Conservation (phyloP, 2,888 invertebrate species). For the Argynnis bischoffii region DNA sequence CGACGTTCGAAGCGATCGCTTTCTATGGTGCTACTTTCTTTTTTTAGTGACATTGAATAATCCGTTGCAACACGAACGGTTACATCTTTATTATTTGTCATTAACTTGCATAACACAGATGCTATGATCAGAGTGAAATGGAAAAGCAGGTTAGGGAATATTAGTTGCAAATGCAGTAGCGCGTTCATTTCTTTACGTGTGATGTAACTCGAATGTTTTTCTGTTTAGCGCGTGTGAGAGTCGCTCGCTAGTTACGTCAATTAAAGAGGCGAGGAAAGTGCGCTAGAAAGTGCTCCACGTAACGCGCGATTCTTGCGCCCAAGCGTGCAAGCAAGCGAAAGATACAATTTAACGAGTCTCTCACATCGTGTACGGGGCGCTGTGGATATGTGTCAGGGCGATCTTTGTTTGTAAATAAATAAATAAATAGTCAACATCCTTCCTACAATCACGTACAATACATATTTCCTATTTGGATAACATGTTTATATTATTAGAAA, state of each 20-base stretch:
- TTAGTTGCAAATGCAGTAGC: slow-evolving; percentile 49
- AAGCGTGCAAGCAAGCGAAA: slow-evolving; percentile 18
- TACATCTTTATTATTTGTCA: slow-evolving; percentile 4
- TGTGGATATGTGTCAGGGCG: slow-evolving; percentile 69
- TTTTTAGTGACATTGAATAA: slow-evolving; percentile 62
- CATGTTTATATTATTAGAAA: slow-evolving; percentile 39
- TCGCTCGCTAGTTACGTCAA: slow-evolving; percentile 78
- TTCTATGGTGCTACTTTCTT: slow-evolving; percentile 80
- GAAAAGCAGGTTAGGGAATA: slow-evolving; percentile 9
- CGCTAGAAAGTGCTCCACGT: slow-evolving; percentile 77
- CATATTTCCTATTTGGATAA: slow-evolving; percentile 45
- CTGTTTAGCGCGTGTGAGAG: slow-evolving; percentile 73
- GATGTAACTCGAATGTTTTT: slow-evolving; percentile 78
- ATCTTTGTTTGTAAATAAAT: slow-evolving; percentile 77
- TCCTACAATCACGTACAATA: slow-evolving; percentile 51
- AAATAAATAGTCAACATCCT: slow-evolving; percentile 49
- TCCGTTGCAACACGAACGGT: slow-evolving; percentile 1
- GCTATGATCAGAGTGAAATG: slow-evolving; percentile 3
- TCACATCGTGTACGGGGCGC: slow-evolving; percentile 36
- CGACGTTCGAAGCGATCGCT: slow-evolving; percentile 74
- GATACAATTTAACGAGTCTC: slow-evolving; percentile 44
- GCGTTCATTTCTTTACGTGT: slow-evolving; percentile 70
- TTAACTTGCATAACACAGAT: neutral
- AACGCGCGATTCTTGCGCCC: slow-evolving; percentile 51
- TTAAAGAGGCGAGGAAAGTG: slow-evolving; percentile 77